Percentiles rank a stretch among this genome's conserved stretches.
Conservation (phyloP, 2,888 invertebrate species). For the Folsomia candida region DNA sequence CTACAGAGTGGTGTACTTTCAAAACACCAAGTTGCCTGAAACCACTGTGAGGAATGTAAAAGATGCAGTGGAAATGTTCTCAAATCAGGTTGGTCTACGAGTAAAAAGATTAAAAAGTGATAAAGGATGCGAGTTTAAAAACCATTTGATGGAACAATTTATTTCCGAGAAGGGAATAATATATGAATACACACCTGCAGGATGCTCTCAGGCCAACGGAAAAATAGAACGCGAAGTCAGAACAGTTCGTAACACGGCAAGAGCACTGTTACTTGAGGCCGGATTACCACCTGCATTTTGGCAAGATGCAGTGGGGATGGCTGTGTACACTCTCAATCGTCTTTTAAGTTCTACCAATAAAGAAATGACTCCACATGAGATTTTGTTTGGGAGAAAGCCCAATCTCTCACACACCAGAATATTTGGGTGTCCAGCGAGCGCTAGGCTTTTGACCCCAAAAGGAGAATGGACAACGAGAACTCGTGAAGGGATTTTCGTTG, state of each 20-base stretch:
- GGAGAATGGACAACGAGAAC: background rate
- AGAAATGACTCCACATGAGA: constrained; percentile 44
- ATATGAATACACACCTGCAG: constrained; percentile 22
- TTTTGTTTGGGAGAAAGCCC: constrained; percentile 47
- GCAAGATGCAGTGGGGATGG: constrained; percentile 53
- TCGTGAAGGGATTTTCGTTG: no score
- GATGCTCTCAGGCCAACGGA: constrained; percentile 18
- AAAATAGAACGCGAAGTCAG: constrained; percentile 31
- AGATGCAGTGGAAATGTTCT: constrained; percentile 19
- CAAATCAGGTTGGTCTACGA: constrained; percentile 17
- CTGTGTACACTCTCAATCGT: constrained; percentile 52
- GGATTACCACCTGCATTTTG: constrained; percentile 51
- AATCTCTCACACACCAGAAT: constrained; percentile 40
- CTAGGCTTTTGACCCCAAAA: background rate
- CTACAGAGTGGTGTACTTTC: constrained; percentile 24
- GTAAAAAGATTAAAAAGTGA: constrained; percentile 22
- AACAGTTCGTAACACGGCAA: constrained; percentile 39
- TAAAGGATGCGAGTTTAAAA: constrained; percentile 26
- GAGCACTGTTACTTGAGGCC: constrained; percentile 51
- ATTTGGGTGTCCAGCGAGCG: constrained; percentile 47
- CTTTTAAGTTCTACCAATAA: constrained; percentile 27
- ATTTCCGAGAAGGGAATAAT: constrained; percentile 18
- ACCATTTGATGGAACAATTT: background rate
- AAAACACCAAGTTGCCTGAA: constrained; percentile 14
- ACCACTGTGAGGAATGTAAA: constrained; percentile 16